Percentiles rank a stretch among this genome's conserved stretches.
phyloP scores from a whole-genome alignment of 2,113 vertebrate genomes.

The Panurus biarmicus region DNA sequence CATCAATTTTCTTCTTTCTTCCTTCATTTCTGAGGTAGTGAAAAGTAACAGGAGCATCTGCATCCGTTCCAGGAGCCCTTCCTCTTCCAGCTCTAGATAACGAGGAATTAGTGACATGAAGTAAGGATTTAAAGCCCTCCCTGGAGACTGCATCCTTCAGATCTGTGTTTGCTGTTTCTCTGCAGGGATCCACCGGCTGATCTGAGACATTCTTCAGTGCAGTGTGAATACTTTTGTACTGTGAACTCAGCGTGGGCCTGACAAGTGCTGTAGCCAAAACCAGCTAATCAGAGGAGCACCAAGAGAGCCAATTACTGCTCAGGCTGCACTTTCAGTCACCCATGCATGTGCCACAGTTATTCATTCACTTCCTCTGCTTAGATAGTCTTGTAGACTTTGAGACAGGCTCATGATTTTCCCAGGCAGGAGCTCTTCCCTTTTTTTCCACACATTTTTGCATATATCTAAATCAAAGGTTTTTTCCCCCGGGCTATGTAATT shows the following conservation, averaged over 20 bases:
- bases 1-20: not conserved
- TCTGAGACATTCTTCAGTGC: conserved; percentile 8
- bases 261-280: conserved; percentile 31
- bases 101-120: not conserved
- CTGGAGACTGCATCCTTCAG: not conserved
- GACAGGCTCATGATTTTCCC: not conserved
- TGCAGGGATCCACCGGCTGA: not conserved
- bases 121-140: conserved; percentile 1
- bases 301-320: conserved; percentile 27
- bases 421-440: conserved; percentile 5
- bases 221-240: not conserved
- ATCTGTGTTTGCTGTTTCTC: conserved; percentile 43
- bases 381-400: not conserved
- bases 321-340: not conserved
- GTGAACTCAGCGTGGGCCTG: conserved; percentile 12
- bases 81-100: conserved; percentile 14
- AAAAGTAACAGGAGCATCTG: not conserved
- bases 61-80: not conserved
- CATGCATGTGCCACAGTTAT: not conserved
- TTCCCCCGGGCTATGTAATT: not conserved
- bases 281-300: conserved; percentile 40
- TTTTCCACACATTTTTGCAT: not conserved
- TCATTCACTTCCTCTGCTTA: conserved; percentile 22
- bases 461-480: not conserved
- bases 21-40: not conserved